phyloP scores from a whole-genome alignment of 2,888 invertebrate species.

The Rhingia campestris region DNA sequence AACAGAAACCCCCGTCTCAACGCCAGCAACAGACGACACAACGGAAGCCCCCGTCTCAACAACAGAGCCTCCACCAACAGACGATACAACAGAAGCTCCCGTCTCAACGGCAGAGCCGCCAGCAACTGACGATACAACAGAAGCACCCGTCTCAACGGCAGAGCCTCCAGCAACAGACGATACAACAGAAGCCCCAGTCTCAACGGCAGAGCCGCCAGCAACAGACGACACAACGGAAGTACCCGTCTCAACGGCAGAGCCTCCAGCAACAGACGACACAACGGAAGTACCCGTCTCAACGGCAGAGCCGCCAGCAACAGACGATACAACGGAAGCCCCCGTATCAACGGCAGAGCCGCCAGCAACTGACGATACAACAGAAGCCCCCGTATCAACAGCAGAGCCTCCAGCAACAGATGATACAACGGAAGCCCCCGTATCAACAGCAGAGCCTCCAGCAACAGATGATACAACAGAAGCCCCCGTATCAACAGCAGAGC shows the following conservation, averaged over 20 bases:
- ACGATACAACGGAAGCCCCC: neutral
- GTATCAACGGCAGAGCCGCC: neutral
- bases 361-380: neutral
- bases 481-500: constrained; percentile 35
- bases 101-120: neutral
- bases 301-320: neutral
- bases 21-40: neutral
- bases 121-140: neutral
- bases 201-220: constrained; percentile 1
- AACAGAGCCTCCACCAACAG: neutral
- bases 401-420: neutral
- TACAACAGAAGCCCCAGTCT: neutral
- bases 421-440: constrained; percentile 8
- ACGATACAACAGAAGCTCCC: neutral
- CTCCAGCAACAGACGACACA: neutral
- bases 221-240: constrained; percentile 3
- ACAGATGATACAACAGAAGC: neutral
- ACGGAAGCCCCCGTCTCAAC: neutral
- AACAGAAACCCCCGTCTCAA: neutral
- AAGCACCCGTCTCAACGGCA: constrained; percentile 5
- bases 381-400: constrained; percentile 27
- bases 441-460: neutral
- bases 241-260: neutral
- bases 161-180: neutral
- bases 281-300: constrained; percentile 3